These are phyloP conservation scores for Trinectes maculatus DNA, from an alignment of 2,113 vertebrate genomes.

Conservation along the genomic window DNA sequence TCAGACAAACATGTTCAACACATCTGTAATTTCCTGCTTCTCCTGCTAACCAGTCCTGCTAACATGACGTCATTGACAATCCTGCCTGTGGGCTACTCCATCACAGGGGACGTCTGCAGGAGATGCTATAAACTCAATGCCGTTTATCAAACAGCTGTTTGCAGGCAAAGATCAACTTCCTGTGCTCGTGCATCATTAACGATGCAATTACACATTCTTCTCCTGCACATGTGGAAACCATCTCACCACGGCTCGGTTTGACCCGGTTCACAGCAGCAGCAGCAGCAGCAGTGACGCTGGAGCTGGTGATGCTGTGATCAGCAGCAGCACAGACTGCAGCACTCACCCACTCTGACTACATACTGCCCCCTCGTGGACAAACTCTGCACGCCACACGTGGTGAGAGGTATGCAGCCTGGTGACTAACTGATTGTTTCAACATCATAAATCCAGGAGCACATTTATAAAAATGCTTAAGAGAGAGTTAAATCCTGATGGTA, in stretches of 20 bases:
- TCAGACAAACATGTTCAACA: too few relatives aligned
- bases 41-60: too few relatives aligned
- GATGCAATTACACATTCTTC: constrained; percentile 52
- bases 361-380: constrained; percentile 72
- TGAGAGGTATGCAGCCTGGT: too few relatives aligned
- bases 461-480: too few relatives aligned
- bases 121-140: constrained; percentile 40
- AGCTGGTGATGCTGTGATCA: constrained; percentile 26
- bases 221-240: constrained; percentile 43
- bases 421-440: too few relatives aligned
- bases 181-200: constrained; percentile 51
- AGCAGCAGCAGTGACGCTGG: constrained; percentile 20
- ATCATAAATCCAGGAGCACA: too few relatives aligned
- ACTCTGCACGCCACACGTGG: too few relatives aligned
- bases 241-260: constrained; percentile 45
- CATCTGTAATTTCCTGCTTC: too few relatives aligned
- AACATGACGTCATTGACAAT: too few relatives aligned
- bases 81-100: too few relatives aligned
- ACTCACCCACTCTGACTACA: constrained; percentile 13
- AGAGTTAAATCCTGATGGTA: too few relatives aligned
- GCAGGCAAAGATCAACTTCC: constrained; percentile 60
- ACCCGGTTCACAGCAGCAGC: constrained; percentile 52
- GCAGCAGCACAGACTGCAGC: constrained; percentile 9
- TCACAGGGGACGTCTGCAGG: not conserved
- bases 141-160: constrained; percentile 68